Evolutionary conservation across 2,113 vertebrate species (phyloP), one percentile per base, ranked within the genome.

Genomic region (Myxocyprinus asiaticus): DNA sequence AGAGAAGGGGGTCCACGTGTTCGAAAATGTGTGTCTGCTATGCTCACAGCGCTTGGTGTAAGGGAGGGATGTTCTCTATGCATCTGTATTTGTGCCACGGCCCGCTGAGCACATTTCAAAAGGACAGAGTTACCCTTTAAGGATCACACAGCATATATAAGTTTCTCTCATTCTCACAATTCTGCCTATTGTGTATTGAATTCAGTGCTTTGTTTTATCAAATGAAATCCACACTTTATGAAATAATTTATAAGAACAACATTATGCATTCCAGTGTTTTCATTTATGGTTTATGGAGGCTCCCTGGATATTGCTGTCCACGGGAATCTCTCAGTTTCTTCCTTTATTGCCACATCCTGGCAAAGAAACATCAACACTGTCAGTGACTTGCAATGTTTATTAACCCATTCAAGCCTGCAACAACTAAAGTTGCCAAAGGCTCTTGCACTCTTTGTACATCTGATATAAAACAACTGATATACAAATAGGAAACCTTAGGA

Each of bases 61-160:
- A 72, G 88, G 87, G 87, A 33, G 22, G 22, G 22, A 33, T 33
- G 1, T 33, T 33, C 85, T 81, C 82, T 80, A 83, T 87, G 88
- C 81, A 87, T 91, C 85, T 70, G 22, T 33, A 33, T 33, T 33
- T 33, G 48, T 88, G 85, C 86, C 85, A 53, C 22, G 90, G 90
- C 88, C 88, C 88, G 89, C 89, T 86, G 86, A 89, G 89, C 84
- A 70, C 80, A 82, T 90, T 87, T 89, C 86, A 87, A 79, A 77
- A 79, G 56, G 86, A 33, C 3, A 33, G 22, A 33, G 22, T 33
- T 33, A 33, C 3, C 1, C 22, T 79, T 67, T 17, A 64, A 67
- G 22, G 43, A 44, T 56, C 68, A 67, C 33, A 61, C 15, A 70
- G 14, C 5, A 69, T 65, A 63, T 76, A 33, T 48, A 51, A 56